phyloP scores from a whole-genome alignment of 2,888 invertebrate genomes.

The Sminthurinus aureus region DNA sequence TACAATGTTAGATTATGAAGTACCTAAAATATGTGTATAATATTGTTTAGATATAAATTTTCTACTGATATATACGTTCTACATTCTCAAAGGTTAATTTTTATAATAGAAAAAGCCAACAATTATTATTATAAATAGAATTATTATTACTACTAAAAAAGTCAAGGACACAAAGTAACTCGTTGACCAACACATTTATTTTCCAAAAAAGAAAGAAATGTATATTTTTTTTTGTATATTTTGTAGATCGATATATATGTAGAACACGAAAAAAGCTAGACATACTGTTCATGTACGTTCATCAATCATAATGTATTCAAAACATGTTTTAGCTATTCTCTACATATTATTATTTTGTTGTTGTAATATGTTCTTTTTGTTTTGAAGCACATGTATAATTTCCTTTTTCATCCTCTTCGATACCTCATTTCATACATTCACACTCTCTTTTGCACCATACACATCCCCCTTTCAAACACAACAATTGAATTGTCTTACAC shows the following conservation, averaged over 20 bases:
- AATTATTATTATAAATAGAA: no score
- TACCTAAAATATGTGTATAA: no score
- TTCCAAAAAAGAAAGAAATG: neutral
- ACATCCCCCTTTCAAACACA: neutral
- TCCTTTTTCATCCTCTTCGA: constrained; percentile 26
- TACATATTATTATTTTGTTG: neutral
- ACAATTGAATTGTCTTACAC: constrained; percentile 37
- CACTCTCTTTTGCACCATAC: constrained; percentile 33
- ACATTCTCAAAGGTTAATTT: no score
- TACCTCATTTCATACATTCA: constrained; percentile 30
- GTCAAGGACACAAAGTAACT: neutral
- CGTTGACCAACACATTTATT: neutral
- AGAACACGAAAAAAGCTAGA: neutral
- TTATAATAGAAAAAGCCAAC: no score
- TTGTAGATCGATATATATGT: neutral
- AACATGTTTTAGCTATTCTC: neutral
- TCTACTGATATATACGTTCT: no score
- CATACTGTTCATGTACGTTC: no score
- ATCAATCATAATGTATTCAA: no score
- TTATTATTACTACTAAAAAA: neutral
- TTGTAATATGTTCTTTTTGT: neutral
- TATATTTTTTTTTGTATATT: neutral
- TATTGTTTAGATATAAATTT: no score
- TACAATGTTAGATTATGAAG: no score
- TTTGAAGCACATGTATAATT: constrained; percentile 33